phyloP scores from a whole-genome alignment of 2,797 vertebrate species.

The Coccyzus lansbergi region DNA sequence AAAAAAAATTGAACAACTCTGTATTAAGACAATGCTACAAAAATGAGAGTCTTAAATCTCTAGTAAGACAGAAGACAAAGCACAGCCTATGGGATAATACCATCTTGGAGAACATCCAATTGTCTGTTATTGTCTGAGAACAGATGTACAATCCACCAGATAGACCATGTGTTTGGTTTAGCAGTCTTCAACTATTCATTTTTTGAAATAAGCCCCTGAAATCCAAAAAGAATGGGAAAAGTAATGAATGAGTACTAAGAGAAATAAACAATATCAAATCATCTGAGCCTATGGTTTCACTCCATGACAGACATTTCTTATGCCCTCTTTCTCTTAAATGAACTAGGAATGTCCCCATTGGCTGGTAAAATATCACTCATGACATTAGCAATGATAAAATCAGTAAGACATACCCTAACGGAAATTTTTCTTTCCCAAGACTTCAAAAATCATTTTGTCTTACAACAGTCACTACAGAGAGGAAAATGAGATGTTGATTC shows the following conservation, averaged over 20 bases:
- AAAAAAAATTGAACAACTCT: conserved; percentile 29
- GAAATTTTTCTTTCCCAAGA: conserved; percentile 60
- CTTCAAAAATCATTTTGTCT: conserved; percentile 71
- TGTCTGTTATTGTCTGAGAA: conserved; percentile 49
- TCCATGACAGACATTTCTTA: conserved; percentile 47
- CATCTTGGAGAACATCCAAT: conserved; percentile 64
- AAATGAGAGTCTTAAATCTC: not conserved
- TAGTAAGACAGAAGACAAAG: conserved; percentile 56
- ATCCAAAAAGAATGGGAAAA: conserved; percentile 69
- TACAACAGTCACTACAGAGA: conserved; percentile 58
- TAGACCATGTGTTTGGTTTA: conserved; percentile 62
- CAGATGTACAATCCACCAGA: conserved; percentile 57
- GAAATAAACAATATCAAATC: conserved; percentile 71
- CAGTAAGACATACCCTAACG: conserved; percentile 65
- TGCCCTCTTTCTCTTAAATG: conserved; percentile 60
- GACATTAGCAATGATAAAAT: conserved; percentile 47
- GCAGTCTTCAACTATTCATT: conserved; percentile 63
- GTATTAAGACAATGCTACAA: conserved; percentile 20
- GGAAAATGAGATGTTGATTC: conserved; percentile 68
- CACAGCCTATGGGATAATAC: conserved; percentile 46
- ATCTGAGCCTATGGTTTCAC: conserved; percentile 52
- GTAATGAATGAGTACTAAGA: conserved; percentile 68
- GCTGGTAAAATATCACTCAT: conserved; percentile 59
- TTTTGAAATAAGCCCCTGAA: conserved; percentile 65
- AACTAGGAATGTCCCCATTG: conserved; percentile 5